Evolutionary conservation across 2,888 invertebrate genomes (phyloP), one percentile per base, ranked within the genome.

Genomic region (Nebria salina): DNA sequence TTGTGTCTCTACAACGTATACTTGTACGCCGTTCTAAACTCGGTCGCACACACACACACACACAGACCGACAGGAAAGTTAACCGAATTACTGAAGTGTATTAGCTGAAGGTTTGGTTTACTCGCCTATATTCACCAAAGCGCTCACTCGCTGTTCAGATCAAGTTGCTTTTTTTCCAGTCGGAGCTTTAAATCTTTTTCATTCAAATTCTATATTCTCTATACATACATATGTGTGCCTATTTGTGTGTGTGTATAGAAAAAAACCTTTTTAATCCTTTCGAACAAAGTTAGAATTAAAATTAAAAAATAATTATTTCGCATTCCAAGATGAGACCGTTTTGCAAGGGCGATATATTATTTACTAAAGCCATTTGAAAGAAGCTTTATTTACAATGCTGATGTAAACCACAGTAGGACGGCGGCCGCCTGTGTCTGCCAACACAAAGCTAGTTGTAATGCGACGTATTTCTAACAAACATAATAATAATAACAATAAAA

Each of bases 31-130:
- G 68, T 15, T 68, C 25, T 68, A 25, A 25, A 25, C 68, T 68
- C 70, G 26, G 20, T 54, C 54, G 8, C 54, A 54, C 54, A 54
- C 54, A 54, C 13, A 54, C 54, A 54, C 11, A 13, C 54, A 13
- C 54, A 54, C 11, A 54, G 2, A 7, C 8, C 54, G 13, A 13
- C 54, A 54, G 54, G 11, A 54, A 54, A 54, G 70, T 70, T 70
- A 20, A 70, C 70, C 9, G 70, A 70, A 70, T 70, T 70, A 70
- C 70, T 34, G 34, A 11, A 70, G 70, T 70, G 70, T 70, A 70
- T 70, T 70, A 70, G 70, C 25, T 20, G 34, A 70, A 66, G 65
- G 65, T 65, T 65, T 65, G 54, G 54, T 13, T 54, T 13, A 54
- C 13, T 54, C 54, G 54, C 54, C 54, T 8, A 54, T 7, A 54